Conservation (phyloP, 2,113 vertebrate species). For the Oriolus oriolus region DNA sequence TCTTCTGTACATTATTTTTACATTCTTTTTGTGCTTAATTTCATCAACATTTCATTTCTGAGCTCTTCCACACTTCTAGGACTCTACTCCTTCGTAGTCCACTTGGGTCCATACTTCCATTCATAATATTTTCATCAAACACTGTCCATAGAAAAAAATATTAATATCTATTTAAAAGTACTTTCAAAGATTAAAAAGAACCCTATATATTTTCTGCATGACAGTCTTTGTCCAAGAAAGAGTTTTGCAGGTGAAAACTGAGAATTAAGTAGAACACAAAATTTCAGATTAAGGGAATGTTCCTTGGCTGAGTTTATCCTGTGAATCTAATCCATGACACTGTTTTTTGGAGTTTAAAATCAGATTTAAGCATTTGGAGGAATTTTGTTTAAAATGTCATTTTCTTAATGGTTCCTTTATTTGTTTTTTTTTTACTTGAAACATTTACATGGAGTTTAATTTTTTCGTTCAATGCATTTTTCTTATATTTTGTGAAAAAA, state of each 20-base stretch:
- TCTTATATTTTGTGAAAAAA: not conserved
- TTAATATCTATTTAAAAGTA: not conserved
- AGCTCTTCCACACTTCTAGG: not conserved
- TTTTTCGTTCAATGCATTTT: not conserved
- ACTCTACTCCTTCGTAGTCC: not conserved
- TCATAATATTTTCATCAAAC: not conserved
- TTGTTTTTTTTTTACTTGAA: not conserved
- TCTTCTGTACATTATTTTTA: not conserved
- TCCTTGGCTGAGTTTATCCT: not conserved
- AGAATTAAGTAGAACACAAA: not conserved
- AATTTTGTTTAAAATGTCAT: not conserved
- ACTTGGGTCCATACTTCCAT: not conserved
- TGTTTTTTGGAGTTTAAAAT: not conserved
- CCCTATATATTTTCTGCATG: not conserved
- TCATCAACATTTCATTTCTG: not conserved
- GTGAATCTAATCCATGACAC: not conserved
- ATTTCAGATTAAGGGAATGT: not conserved
- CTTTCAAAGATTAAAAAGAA: not conserved
- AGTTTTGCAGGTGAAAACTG: not conserved
- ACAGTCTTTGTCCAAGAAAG: not conserved
- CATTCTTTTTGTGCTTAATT: not conserved
- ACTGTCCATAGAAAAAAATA: not conserved
- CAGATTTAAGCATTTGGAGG: not conserved
- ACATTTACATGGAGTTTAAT: not conserved
- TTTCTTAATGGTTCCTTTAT: fast-evolving